Base-by-base conservation (phyloP, 2,113 vertebrate species). In the Panthera leo region DNA sequence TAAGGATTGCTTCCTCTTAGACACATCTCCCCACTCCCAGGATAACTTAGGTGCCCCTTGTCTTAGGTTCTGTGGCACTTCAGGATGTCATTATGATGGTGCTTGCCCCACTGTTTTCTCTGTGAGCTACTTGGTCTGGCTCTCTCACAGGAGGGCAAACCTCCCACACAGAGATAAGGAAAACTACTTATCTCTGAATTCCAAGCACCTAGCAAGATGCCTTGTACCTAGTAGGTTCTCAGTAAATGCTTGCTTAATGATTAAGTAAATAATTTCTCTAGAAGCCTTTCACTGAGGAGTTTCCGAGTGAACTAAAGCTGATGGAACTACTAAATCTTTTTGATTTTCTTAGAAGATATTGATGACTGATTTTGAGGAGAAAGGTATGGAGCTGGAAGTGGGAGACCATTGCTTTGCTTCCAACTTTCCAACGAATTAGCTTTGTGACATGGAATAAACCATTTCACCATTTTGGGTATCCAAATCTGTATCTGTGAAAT, bases 291-390 rank as follows among this genome's bases (percentile, higher is more conserved):
- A 31, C 10, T 76, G 23, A 70, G 53, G 15, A 53, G 9, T 76
- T 89, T 75, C 13, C 70, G 13, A 86, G 14, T 45, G 53, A 94
- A 42, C 11, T 14, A 55, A 84, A 78, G 31, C 34, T 84, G 29
- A 85, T 85, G 61, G 45, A 94, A 68, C 10, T 39, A 70, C 1
- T 23, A 84, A 15, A 25, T 27, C 0, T 58, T 94, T 92, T 96
- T 55, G 45, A 36, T 94, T 94, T 93, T 91, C 78, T 89, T 97
- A 25, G 34, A 70, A 91, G 34, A 55, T 48, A 68, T 6, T 55
- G 55, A 48, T 70, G 25, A 31, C 51, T 96, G 12, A 67, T 70
- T 85, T 63, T 75, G 75, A 82, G n/a, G 27, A 58, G 68, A 53
- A 67, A 29, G 6, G 8, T n/a, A 18, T 48, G 27, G 31, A 36